Evolutionary conservation across 2,888 invertebrate genomes (phyloP).

Genomic region (Sclerodermus sp.): DNA sequence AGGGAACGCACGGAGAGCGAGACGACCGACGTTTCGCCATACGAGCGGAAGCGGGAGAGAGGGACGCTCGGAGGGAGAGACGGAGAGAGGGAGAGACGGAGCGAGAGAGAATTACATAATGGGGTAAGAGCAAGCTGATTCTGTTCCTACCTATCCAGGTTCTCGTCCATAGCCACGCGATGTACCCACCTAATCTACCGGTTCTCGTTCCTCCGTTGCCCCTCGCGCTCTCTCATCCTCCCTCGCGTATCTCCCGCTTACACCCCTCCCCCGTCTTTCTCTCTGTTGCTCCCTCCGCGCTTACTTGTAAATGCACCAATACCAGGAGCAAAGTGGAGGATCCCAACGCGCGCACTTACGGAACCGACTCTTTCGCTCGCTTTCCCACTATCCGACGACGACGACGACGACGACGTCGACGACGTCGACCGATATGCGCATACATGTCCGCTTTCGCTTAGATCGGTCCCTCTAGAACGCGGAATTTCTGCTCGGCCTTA

Average conservation of each 20-base stretch:
- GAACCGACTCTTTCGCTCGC: no score
- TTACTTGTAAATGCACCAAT: background rate
- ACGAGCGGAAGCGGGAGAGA: background rate
- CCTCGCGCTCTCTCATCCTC: constrained; percentile 7
- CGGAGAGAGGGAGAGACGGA: constrained; percentile 1
- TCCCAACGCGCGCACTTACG: no score
- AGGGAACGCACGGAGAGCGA: background rate
- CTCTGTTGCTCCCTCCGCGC: constrained; percentile 1
- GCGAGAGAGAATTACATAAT: background rate
- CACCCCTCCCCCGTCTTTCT: constrained; percentile 14
- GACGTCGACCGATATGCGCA: background rate
- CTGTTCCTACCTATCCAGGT: constrained; percentile 21
- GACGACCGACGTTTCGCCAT: no score
- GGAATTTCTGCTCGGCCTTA: constrained; percentile 6
- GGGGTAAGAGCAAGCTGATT: background rate
- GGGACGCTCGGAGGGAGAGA: background rate
- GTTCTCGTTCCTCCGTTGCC: constrained; percentile 27
- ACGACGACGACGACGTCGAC: no score
- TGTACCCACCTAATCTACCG: constrained; percentile 47
- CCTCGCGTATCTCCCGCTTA: background rate
- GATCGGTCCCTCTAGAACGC: background rate
- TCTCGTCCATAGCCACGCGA: constrained; percentile 39
- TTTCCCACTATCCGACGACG: no score
- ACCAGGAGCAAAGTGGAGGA: no score
- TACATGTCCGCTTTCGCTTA: background rate